phyloP scores from a whole-genome alignment of 30 jellyfish, hydroid and myxozoan species.

The Turritopsis dohrnii region DNA sequence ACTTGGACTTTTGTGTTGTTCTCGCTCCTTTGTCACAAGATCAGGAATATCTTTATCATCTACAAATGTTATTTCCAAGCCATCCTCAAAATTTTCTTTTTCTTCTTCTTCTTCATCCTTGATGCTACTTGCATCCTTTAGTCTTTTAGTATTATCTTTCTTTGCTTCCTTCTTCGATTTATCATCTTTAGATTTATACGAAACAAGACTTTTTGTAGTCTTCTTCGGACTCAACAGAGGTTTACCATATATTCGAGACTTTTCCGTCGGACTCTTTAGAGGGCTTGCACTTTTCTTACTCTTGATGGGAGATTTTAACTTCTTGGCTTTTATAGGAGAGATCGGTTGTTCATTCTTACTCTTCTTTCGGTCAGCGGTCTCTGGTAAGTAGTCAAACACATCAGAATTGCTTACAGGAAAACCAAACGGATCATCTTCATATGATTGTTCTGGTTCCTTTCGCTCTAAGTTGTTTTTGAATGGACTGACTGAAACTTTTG shows the following conservation, averaged over 20 bases:
- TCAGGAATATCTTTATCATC: conserved; percentile 4
- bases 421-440: conserved; percentile 8
- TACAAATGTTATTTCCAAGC: not conserved
- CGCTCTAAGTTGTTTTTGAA: not conserved
- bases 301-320: conserved; percentile 3
- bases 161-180: not conserved
- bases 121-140: not conserved
- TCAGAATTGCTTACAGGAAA: not conserved
- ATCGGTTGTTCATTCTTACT: not conserved
- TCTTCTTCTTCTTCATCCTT: not conserved
- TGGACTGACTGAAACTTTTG: not conserved
- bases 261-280: not conserved
- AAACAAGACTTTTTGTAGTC: not conserved
- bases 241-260: not conserved
- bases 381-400: not conserved
- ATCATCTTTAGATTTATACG: not conserved
- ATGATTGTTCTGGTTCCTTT: not conserved
- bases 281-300: not conserved
- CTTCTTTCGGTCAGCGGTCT: not conserved
- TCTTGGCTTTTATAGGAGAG: not conserved
- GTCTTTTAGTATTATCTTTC: not conserved
- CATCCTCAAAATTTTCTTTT: not conserved
- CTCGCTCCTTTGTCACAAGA: not conserved
- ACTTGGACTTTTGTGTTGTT: not conserved
- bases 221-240: not conserved